A percentile compares a stretch with the other conserved stretches of the same genome.
phyloP scores from a whole-genome alignment of 2,113 vertebrate genomes.

The Campylorhamphus procurvoides region DNA sequence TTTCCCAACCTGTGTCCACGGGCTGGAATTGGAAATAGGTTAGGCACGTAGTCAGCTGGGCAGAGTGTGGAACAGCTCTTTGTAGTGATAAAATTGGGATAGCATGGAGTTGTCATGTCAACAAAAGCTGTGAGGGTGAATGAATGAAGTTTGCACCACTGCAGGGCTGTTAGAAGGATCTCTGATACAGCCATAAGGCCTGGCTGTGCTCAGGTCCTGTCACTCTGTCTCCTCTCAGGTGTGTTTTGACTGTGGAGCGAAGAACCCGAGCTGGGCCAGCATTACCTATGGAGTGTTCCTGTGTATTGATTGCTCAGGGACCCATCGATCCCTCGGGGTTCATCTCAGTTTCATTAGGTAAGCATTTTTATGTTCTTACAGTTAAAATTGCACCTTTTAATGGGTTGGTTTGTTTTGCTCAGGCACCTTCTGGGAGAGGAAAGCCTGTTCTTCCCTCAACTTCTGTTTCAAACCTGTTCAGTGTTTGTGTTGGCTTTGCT shows the following conservation, averaged over 20 bases:
- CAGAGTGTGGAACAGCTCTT: background rate
- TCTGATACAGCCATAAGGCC: background rate
- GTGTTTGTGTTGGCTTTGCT: background rate
- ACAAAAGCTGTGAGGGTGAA: background rate
- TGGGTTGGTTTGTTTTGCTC: background rate
- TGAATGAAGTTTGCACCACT: background rate
- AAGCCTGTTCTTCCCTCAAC: background rate
- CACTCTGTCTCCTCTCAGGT: constrained; percentile 70
- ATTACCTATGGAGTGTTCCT: constrained; percentile 95
- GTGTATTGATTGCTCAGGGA: constrained; percentile 95
- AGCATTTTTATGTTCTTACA: background rate
- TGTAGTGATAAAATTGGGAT: background rate
- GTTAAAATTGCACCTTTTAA: background rate
- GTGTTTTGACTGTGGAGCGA: constrained; percentile 93
- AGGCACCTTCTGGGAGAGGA: background rate
- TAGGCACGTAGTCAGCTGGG: background rate
- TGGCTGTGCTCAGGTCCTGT: background rate
- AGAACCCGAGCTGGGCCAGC: constrained; percentile 98
- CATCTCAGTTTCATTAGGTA: constrained; percentile 95
- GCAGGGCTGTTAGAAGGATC: background rate
- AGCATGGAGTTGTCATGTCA: background rate
- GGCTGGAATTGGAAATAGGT: background rate
- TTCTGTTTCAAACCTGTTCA: background rate
- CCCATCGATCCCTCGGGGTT: constrained; percentile 92
- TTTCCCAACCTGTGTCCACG: background rate